Base-by-base conservation (phyloP, 2,113 vertebrate species). In the Rhabdornis inornatus region DNA sequence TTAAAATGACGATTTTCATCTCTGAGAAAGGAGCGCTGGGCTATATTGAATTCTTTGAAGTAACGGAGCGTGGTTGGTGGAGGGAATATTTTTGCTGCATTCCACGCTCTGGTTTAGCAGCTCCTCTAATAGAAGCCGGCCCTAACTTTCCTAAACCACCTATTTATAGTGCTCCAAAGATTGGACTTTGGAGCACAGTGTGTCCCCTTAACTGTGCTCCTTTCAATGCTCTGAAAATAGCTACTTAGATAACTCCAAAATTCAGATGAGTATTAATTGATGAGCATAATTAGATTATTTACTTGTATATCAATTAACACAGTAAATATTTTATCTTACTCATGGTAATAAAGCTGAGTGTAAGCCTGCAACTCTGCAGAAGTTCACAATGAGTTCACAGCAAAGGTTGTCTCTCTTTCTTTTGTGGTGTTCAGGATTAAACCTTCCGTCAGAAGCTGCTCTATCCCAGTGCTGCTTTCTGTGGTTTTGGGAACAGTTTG, bases 11-110 rank as follows among this genome's bases (percentile, higher is more conserved):
- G 35, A 71, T 92, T 96, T 96, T 91, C 82, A 53, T 96, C 95
- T 93, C 77, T 91, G 88, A 52, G 74, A 95, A 93, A 71, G 95
- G 72, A 97, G 90, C 85, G 50, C 92, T 87, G 96, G 87, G 94
- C 65, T 96, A 96, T 93, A 96, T 87, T 92, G 90, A 94, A 96
- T 97, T 97, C 97, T 98, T 98, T 98, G 96, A 97, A 97, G 93
- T 95, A 60, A 81, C 71, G 71, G 70, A 83, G 50, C 60, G 4
- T 30, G 64, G 49, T 53, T 72, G 88, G 95, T 95, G 91, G 65
- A 61, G 92, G 31, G 87, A 81, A 96, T 95, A 33, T 81, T 94
- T 94, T 47, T 68, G 94, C 96, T 96, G 52, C 95, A 91, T 97
- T 97, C 96, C 77, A 37, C 35, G 44, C 63, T 96, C 70, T 25